Conservation (phyloP, 2,888 invertebrate species). For the Acanthopleura granulata region DNA sequence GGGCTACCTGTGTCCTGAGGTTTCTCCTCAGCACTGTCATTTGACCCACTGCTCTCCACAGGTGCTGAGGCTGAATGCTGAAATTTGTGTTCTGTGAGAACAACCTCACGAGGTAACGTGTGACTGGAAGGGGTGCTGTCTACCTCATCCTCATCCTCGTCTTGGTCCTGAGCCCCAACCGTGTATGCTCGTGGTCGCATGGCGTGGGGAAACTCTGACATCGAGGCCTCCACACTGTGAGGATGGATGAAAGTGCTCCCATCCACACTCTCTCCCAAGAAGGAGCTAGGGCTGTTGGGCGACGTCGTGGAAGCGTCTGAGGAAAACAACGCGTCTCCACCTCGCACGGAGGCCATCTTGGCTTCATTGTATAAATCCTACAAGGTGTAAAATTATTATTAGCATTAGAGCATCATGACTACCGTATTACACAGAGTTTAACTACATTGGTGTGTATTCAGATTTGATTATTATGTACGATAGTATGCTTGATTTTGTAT, state of each 20-base stretch:
- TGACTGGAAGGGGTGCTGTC: background rate
- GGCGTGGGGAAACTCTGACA: background rate
- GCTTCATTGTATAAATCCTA: slow-evolving; percentile 43
- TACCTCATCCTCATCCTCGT: slow-evolving; percentile 16
- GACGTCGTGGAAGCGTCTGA: background rate
- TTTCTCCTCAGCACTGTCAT: background rate
- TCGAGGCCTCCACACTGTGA: background rate
- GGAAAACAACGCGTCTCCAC: background rate
- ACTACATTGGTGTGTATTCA: background rate
- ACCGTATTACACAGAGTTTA: no score
- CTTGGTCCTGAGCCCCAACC: background rate
- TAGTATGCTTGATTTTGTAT: no score
- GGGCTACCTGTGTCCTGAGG: background rate
- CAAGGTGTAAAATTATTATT: slow-evolving; percentile 9
- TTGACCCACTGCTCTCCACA: background rate
- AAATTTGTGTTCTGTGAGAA: background rate
- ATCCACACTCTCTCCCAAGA: slow-evolving; percentile 6
- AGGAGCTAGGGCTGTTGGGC: slow-evolving; percentile 9
- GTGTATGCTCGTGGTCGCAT: background rate
- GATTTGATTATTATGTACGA: no score
- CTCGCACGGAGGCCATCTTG: slow-evolving; percentile 25
- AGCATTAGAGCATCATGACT: no score
- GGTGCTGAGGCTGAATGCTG: background rate
- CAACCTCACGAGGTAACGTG: background rate
- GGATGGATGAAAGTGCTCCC: background rate